These are phyloP conservation scores for Galago senegalensis DNA, from an alignment of 2,797 vertebrate genomes.

Conservation along the genomic window DNA sequence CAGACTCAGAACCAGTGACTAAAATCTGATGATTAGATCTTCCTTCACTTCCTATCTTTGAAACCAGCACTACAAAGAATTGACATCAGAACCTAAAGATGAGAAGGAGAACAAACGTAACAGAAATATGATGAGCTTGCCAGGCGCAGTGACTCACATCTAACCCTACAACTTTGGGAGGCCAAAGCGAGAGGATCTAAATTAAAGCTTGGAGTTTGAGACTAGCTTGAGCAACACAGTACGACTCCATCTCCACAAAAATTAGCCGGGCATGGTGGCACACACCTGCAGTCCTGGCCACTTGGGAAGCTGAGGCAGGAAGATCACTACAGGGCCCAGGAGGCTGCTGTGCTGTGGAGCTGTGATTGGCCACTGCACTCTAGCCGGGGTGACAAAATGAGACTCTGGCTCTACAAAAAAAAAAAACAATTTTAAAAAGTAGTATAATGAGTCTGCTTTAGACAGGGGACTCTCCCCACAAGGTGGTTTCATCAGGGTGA, in stretches of 20 bases:
- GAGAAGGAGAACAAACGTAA: neutral
- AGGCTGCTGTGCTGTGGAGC: too few relatives aligned
- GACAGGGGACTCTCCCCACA: neutral
- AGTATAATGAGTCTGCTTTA: neutral
- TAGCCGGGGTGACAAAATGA: neutral
- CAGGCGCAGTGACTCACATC: neutral
- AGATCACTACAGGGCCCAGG: too few relatives aligned
- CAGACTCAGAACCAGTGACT: neutral
- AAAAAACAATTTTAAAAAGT: too few relatives aligned
- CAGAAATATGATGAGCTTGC: neutral
- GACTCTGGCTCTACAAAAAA: neutral
- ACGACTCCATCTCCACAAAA: too few relatives aligned
- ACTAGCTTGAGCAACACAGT: too few relatives aligned
- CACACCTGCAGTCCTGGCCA: too few relatives aligned
- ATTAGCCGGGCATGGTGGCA: too few relatives aligned
- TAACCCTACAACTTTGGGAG: neutral
- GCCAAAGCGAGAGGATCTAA: neutral
- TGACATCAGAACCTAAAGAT: neutral
- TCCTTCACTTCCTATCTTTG: neutral
- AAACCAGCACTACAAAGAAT: slow-evolving; percentile 14
- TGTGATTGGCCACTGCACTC: too few relatives aligned
- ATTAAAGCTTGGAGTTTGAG: neutral
- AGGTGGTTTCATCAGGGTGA: neutral
- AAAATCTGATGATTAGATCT: neutral
- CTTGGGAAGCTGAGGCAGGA: too few relatives aligned